phyloP scores from a whole-genome alignment of 2,797 vertebrate genomes.

The Loriculus beryllinus region DNA sequence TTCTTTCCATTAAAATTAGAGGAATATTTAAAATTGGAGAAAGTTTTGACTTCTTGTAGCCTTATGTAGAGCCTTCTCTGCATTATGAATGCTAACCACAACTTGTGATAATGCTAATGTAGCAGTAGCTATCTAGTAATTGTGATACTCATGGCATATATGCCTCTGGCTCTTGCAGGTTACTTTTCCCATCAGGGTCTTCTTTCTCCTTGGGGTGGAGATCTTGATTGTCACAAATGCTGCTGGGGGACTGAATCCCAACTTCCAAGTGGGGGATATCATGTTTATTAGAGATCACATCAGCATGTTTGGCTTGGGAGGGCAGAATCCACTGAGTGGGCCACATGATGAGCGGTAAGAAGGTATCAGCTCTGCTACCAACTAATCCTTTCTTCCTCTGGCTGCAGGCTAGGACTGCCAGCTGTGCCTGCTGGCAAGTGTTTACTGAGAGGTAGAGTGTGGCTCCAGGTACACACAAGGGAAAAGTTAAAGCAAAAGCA shows the following conservation, averaged over 20 bases:
- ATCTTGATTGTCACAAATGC: slow-evolving; percentile 86
- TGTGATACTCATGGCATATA: background rate
- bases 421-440: background rate
- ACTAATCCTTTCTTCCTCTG: background rate
- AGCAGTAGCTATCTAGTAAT: background rate
- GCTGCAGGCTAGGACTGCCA: background rate
- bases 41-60: background rate
- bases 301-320: slow-evolving; percentile 82
- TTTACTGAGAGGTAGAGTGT: background rate
- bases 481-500: background rate
- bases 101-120: background rate
- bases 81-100: background rate
- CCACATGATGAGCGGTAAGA: slow-evolving; percentile 69
- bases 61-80: background rate
- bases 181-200: slow-evolving; percentile 84
- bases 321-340: slow-evolving; percentile 71
- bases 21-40: background rate
- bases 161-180: slow-evolving; percentile 69
- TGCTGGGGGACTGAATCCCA: slow-evolving; percentile 79
- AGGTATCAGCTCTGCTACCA: background rate
- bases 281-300: slow-evolving; percentile 89
- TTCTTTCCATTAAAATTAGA: background rate
- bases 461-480: background rate
- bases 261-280: slow-evolving; percentile 81
- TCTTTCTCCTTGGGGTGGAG: slow-evolving; percentile 81